phyloP scores from a whole-genome alignment of 2,113 vertebrate species.

The Urocitellus parryii region DNA sequence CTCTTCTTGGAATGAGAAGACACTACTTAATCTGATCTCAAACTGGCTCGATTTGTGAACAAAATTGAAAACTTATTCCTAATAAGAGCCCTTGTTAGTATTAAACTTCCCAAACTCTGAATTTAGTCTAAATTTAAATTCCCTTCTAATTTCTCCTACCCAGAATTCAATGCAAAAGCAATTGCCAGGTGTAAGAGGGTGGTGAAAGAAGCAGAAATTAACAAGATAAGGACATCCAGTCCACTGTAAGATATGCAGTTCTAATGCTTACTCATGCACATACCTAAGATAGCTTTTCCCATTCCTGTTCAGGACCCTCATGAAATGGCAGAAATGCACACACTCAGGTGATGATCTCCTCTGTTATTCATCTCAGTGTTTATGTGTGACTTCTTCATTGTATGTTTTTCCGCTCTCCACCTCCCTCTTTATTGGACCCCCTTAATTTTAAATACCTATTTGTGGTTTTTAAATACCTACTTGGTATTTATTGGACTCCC shows the following conservation, averaged over 20 bases:
- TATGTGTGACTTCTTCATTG: neutral
- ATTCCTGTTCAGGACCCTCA: neutral
- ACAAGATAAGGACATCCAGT: neutral
- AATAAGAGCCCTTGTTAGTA: neutral
- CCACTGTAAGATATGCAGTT: neutral
- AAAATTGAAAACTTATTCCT: conserved; percentile 16
- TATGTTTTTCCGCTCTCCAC: neutral
- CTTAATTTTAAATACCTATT: neutral
- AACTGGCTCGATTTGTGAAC: neutral
- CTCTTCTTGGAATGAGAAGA: neutral
- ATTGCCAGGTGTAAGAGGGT: neutral
- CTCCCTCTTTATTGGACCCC: neutral
- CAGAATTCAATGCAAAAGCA: conserved; percentile 15
- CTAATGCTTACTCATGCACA: neutral
- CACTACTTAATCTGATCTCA: neutral
- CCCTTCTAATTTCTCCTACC: neutral
- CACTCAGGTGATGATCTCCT: neutral
- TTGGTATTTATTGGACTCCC: neutral
- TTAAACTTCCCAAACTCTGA: conserved; percentile 13
- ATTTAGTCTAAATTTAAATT: conserved; percentile 38
- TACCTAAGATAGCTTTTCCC: neutral
- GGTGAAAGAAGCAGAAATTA: neutral
- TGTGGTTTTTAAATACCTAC: neutral
- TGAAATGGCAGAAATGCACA: neutral
- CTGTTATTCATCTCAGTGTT: neutral